phyloP scores from a whole-genome alignment of 2,888 invertebrate species.

The Ennomos fuscantarius region DNA sequence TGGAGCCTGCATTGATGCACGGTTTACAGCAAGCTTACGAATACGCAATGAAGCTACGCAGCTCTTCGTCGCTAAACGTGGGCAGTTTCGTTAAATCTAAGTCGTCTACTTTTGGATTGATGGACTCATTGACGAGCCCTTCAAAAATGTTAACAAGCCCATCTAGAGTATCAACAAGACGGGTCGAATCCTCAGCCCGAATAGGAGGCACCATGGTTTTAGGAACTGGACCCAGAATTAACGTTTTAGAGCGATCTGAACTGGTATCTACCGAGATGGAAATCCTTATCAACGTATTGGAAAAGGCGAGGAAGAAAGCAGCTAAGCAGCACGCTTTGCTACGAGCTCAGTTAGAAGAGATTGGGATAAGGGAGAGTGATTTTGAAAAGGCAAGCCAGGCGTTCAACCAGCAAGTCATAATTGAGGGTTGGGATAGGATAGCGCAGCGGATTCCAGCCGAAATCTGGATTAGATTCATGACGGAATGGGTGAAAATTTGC shows the following conservation, averaged over 20 bases:
- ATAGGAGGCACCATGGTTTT: constrained; percentile 64
- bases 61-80: constrained; percentile 52
- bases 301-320: constrained; percentile 57
- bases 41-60: constrained; percentile 64
- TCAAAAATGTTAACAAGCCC: constrained; percentile 58
- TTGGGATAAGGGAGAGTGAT: constrained; percentile 77
- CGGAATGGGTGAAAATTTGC: constrained; percentile 84
- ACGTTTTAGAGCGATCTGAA: constrained; percentile 79
- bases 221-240: constrained; percentile 73
- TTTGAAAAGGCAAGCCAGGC: constrained; percentile 72
- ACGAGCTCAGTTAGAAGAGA: constrained; percentile 84
- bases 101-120: constrained; percentile 54
- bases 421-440: constrained; percentile 82
- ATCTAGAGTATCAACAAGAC: constrained; percentile 58
- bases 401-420: constrained; percentile 82
- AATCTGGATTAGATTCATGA: constrained; percentile 85
- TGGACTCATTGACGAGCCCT: constrained; percentile 57
- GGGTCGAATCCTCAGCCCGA: constrained; percentile 67
- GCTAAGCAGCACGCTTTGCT: constrained; percentile 69
- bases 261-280: constrained; percentile 80
- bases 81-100: constrained; percentile 64
- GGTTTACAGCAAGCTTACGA: constrained; percentile 76
- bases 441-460: constrained; percentile 87
- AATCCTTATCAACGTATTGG: constrained; percentile 61
- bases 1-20: constrained; percentile 74